These are phyloP conservation scores for Aulostomus chinensis DNA, from an alignment of 2,797 vertebrate species.

Conservation along the genomic window DNA sequence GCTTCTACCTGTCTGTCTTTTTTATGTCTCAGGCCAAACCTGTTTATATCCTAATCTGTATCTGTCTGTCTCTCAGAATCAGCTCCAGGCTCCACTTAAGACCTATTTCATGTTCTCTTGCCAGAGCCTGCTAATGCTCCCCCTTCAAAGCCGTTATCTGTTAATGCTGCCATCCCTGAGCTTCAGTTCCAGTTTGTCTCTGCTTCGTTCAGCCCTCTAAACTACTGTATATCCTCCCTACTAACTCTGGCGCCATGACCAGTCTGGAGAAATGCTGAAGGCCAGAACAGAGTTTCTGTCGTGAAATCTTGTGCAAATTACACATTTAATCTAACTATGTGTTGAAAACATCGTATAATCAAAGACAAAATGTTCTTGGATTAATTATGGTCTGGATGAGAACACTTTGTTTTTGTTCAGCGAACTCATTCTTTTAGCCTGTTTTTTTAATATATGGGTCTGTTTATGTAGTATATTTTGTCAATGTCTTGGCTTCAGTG, in stretches of 20 bases:
- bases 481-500: no score
- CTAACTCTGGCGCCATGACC: neutral
- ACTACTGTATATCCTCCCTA: no score
- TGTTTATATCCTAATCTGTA: neutral
- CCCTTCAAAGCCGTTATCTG: neutral
- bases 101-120: constrained; percentile 1
- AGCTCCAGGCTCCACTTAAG: neutral
- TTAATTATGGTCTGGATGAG: no score
- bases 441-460: no score
- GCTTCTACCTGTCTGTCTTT: neutral
- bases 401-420: no score
- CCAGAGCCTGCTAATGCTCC: neutral
- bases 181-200: constrained; percentile 1
- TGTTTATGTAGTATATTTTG: no score
- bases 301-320: no score
- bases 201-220: constrained; percentile 3
- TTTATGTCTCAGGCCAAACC: neutral
- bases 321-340: no score
- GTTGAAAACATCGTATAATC: no score
- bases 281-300: neutral
- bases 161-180: neutral
- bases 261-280: neutral
- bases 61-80: neutral
- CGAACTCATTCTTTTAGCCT: no score
- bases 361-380: no score